A percentile compares a stretch with the other conserved stretches of the same genome.
phyloP scores from a whole-genome alignment of 2,888 invertebrate genomes.

The Stenchaetothrips biformis region DNA sequence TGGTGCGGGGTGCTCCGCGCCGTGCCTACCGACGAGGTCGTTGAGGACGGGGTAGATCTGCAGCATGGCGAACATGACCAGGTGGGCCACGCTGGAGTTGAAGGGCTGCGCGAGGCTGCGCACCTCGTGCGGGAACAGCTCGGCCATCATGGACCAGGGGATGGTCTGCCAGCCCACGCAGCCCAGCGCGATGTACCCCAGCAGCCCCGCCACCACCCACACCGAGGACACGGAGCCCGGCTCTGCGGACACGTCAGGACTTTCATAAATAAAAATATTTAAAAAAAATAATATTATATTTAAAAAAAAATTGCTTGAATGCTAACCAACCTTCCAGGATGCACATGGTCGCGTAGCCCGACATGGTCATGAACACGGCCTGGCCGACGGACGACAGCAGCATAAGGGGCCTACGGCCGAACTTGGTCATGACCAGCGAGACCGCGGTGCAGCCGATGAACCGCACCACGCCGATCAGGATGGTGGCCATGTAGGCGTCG shows the following conservation, averaged over 20 bases:
- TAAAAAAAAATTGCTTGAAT: not conserved
- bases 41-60: slow-evolving; percentile 48
- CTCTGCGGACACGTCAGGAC: not conserved
- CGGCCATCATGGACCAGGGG: slow-evolving; percentile 63
- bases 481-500: slow-evolving; percentile 54
- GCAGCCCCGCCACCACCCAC: slow-evolving; percentile 48
- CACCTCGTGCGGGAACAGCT: slow-evolving; percentile 57
- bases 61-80: slow-evolving; percentile 55
- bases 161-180: slow-evolving; percentile 58
- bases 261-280: not conserved
- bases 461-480: slow-evolving; percentile 53
- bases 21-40: slow-evolving; percentile 40
- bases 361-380: slow-evolving; percentile 54
- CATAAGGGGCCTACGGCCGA: slow-evolving; percentile 51
- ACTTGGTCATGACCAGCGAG: slow-evolving; percentile 52
- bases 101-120: slow-evolving; percentile 57
- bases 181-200: slow-evolving; percentile 55
- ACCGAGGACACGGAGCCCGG: not conserved
- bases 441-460: slow-evolving; percentile 56
- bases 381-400: slow-evolving; percentile 53
- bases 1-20: too few species aligned
- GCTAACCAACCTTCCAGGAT: slow-evolving; percentile 42
- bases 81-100: slow-evolving; percentile 53
- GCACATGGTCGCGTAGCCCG: slow-evolving; percentile 52
- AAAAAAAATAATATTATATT: not conserved